Evolutionary conservation across 2,113 vertebrate species (phyloP).

Genomic region (Gasterosteus aculeatus): DNA sequence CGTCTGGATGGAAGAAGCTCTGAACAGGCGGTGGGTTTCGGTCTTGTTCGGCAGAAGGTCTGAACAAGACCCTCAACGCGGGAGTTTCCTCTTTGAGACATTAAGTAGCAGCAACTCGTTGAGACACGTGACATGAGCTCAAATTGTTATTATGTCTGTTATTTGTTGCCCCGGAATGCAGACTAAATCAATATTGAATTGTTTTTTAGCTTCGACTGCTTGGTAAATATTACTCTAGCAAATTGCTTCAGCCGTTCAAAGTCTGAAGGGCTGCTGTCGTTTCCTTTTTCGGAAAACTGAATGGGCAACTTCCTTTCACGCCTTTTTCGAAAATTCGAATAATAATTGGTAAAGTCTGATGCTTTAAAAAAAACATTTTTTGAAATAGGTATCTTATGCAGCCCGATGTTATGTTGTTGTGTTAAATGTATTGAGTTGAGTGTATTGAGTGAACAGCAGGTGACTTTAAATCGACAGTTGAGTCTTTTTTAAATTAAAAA

Average conservation of each 20-base stretch:
- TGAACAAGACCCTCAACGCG: not conserved
- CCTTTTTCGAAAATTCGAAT: not conserved
- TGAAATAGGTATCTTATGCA: not conserved
- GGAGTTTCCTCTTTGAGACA: not conserved
- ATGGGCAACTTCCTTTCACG: not conserved
- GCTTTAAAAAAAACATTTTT: not conserved
- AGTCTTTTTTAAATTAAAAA: not conserved
- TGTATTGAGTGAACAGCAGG: not conserved
- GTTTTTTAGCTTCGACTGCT: not conserved
- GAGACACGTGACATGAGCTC: not conserved
- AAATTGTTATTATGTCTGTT: not conserved
- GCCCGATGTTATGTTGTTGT: not conserved
- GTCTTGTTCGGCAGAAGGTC: not conserved
- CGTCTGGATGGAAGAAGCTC: constrained; percentile 41
- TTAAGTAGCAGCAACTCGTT: not conserved
- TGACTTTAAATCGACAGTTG: not conserved
- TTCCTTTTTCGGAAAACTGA: not conserved
- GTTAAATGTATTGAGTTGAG: not conserved
- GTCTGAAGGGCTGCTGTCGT: not conserved
- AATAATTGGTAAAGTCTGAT: not conserved
- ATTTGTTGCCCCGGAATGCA: not conserved
- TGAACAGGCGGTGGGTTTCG: constrained; percentile 23
- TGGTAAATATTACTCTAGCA: not conserved
- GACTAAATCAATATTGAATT: not conserved
- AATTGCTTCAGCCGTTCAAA: not conserved